Evolutionary conservation across 2,113 vertebrate genomes (phyloP), one percentile per base, ranked within the genome.

Genomic region (Ciconia maguari): DNA sequence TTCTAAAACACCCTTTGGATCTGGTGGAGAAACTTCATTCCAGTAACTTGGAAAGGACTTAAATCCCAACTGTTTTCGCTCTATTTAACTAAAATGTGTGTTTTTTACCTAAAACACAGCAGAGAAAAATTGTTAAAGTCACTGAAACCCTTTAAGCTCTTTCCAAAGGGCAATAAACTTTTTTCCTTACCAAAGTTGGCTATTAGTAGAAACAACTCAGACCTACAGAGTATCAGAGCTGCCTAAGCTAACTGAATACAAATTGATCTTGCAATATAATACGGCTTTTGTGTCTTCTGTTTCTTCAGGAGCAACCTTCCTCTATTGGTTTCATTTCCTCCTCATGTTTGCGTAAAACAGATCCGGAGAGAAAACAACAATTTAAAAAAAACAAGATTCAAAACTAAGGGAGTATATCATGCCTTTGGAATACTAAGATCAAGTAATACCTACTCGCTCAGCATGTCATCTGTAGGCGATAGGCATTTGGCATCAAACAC

Each of bases 221-320:
- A 55, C 64, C 46, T 92, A 84, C 26, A 34, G 89, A 92, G 61
- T 8, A 68, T 65, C 78, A 69, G 90, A 92, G 89, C 83, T 87
- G 91, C 95, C 69, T 86, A 80, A 93, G 80, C 84, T 91, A 72
- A 91, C 68, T 60, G 93, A 86, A 88, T 82, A 80, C 94, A 96
- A 83, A 96, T 58, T 60, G 68, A 95, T 85, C 83, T 58, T 44
- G 87, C 61, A 54, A 81, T 61, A 71, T 49, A 91, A 87, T 87
- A 57, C 21, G 1, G 83, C 83, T 95, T 95, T 54, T 92, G 74
- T 92, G 96, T 12, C 87, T 81, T 80, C 89, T 76, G 46, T 82
- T 89, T 65, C 72, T 32, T 68, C 76, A 72, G 52, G 11, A 90
- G 80, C 71, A 89, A 89, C 83, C 30, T 49, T 57, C 61, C 78